phyloP scores from a whole-genome alignment of 2,888 invertebrate species.

The Sarcophaga variegata region DNA sequence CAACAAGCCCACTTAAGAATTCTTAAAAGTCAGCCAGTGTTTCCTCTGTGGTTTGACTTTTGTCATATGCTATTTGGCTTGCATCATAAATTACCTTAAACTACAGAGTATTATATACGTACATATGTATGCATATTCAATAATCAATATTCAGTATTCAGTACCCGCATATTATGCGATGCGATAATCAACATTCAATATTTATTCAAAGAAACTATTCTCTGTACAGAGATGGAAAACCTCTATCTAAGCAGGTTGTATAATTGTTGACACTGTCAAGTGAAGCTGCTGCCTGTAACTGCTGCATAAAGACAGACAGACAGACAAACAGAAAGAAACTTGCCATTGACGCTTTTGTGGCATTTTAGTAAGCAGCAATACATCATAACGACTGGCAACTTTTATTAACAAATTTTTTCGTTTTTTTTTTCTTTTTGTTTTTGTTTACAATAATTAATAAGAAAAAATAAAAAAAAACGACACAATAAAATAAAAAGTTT shows the following conservation, averaged over 20 bases:
- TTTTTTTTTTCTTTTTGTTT: conserved; percentile 24
- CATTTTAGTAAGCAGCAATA: conserved; percentile 49
- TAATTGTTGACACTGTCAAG: conserved; percentile 44
- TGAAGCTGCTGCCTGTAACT: conserved; percentile 8
- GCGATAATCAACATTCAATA: conserved; percentile 51
- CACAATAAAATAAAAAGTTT: no score
- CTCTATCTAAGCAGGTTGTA: conserved; percentile 68
- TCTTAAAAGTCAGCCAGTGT: conserved; percentile 40
- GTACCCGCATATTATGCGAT: neutral
- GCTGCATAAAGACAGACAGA: conserved; percentile 47
- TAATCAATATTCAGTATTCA: conserved; percentile 33
- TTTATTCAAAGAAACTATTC: conserved; percentile 56
- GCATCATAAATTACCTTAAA: conserved; percentile 68
- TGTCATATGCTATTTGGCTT: conserved; percentile 52
- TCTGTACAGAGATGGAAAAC: conserved; percentile 41
- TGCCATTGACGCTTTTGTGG: conserved; percentile 52
- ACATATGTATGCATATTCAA: conserved; percentile 56
- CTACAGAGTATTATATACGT: conserved; percentile 33
- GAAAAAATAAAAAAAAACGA: no score
- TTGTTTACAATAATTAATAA: neutral
- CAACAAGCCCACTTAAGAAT: conserved; percentile 53
- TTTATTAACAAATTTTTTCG: conserved; percentile 1
- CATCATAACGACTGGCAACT: conserved; percentile 56
- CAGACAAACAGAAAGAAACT: conserved; percentile 22
- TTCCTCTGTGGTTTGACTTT: conserved; percentile 54